These are phyloP conservation scores for Lophius americanus DNA, from an alignment of 2,797 vertebrate species.

Conservation along the genomic window DNA sequence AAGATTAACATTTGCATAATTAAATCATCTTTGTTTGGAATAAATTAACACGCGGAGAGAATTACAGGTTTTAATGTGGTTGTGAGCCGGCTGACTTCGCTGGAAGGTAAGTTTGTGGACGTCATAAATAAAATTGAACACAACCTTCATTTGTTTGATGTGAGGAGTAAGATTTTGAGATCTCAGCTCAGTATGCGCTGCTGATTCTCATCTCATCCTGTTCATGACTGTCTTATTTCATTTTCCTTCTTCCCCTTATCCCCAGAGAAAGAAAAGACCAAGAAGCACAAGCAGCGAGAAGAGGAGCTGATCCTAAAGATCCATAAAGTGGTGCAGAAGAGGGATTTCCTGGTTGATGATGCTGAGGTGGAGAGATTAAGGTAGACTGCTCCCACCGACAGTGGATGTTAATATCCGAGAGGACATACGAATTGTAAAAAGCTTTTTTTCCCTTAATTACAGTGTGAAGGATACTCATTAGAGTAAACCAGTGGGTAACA, in stretches of 20 bases:
- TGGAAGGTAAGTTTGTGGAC: constrained; percentile 16
- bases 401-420: constrained; percentile 17
- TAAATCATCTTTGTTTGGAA: constrained; percentile 27
- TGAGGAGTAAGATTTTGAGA: neutral
- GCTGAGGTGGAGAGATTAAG: constrained; percentile 96
- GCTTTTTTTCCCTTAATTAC: constrained; percentile 8
- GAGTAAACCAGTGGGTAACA: constrained; percentile 2
- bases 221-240: neutral
- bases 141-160: neutral
- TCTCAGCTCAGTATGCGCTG: neutral
- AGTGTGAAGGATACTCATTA: constrained; percentile 29
- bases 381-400: constrained; percentile 66
- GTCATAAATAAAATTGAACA: neutral
- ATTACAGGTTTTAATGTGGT: constrained; percentile 1
- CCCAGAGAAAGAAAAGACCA: constrained; percentile 92
- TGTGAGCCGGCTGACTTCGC: constrained; percentile 18
- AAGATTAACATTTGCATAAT: constrained; percentile 34
- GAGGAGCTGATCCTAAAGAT: constrained; percentile 97
- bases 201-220: neutral
- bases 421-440: neutral
- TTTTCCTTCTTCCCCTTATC: neutral
- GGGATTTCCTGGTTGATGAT: constrained; percentile 98
- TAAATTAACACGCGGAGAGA: constrained; percentile 43
- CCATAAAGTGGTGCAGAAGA: constrained; percentile 96
- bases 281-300: constrained; percentile 89